Evolutionary conservation across 2,797 vertebrate species (phyloP).

Genomic region (Emys orbicularis): DNA sequence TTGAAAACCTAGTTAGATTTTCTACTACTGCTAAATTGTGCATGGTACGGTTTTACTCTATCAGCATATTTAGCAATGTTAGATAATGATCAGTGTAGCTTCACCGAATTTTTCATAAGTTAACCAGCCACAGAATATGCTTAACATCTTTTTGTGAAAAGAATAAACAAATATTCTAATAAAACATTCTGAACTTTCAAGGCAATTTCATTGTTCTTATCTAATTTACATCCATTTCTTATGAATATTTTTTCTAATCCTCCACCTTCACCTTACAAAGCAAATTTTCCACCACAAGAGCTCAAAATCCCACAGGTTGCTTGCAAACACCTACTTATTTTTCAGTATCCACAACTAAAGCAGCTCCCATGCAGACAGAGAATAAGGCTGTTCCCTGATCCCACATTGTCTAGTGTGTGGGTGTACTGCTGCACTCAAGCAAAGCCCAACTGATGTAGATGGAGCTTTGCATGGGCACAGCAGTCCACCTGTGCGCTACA

Average conservation of each 20-base stretch:
- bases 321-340: background rate
- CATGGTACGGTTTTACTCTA: slow-evolving; percentile 46
- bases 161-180: slow-evolving; percentile 74
- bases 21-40: slow-evolving; percentile 13
- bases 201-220: slow-evolving; percentile 29
- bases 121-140: slow-evolving; percentile 49
- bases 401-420: background rate
- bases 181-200: slow-evolving; percentile 67
- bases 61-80: slow-evolving; percentile 51
- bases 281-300: fast-evolving
- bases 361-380: no score
- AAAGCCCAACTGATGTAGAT: background rate
- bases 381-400: background rate
- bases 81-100: slow-evolving; percentile 69
- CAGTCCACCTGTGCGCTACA: background rate
- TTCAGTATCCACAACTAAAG: background rate
- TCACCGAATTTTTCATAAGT: slow-evolving; percentile 36
- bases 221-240: background rate
- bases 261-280: background rate
- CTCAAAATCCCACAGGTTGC: background rate
- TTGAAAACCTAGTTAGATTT: background rate
- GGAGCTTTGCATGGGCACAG: background rate
- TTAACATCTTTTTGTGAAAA: slow-evolving; percentile 66
- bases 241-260: background rate
- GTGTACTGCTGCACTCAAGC: background rate